Conservation (phyloP, 2,797 vertebrate species). For the Malacoraja senta region DNA sequence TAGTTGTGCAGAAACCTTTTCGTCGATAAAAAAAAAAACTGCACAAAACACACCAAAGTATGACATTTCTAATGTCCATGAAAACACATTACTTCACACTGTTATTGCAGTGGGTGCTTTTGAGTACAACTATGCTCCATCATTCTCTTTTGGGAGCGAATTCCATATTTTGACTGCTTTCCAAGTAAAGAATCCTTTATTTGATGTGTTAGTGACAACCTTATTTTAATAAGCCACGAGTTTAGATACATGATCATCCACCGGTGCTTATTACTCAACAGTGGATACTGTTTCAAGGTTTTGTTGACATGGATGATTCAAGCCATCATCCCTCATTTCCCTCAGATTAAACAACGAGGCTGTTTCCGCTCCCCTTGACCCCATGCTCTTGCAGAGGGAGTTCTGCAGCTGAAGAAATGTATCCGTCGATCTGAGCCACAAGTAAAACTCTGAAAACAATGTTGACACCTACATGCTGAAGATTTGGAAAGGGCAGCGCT, state of each 20-base stretch:
- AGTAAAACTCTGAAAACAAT: background rate
- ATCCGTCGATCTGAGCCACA: background rate
- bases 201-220: too few relatives aligned
- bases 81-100: background rate
- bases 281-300: background rate
- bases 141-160: background rate
- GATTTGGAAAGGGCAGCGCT: background rate
- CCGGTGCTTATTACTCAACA: background rate
- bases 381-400: background rate
- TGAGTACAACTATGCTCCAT: background rate
- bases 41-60: background rate
- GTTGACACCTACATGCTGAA: background rate
- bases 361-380: background rate
- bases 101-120: background rate
- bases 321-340: background rate
- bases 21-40: background rate
- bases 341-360: background rate
- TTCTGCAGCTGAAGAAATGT: background rate
- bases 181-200: too few relatives aligned
- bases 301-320: background rate
- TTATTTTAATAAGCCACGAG: background rate
- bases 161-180: too few relatives aligned
- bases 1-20: background rate
- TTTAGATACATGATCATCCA: background rate
- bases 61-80: background rate